Evolutionary conservation across 2,113 vertebrate species (phyloP).

Genomic region (Passer montanus): DNA sequence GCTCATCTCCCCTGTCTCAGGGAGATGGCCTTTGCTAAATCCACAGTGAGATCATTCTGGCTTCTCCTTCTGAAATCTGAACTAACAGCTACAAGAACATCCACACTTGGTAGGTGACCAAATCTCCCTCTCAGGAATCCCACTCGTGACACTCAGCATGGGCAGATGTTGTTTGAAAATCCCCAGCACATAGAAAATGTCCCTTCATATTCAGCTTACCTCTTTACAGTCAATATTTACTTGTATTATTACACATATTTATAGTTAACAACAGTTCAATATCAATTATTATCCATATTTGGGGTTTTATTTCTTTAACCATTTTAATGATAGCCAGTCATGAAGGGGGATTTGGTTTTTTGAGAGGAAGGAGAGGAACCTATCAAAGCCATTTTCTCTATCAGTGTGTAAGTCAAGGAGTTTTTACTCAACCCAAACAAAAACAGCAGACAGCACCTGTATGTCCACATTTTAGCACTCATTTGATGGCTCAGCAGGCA

Average conservation of each 20-base stretch:
- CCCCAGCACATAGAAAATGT: background rate
- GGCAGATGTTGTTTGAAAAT: background rate
- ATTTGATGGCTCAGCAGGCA: background rate
- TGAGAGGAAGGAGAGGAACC: background rate
- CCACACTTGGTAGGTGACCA: background rate
- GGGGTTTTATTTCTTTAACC: background rate
- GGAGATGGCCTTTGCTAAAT: background rate
- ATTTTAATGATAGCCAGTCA: background rate
- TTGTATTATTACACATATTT: background rate
- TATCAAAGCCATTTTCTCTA: background rate
- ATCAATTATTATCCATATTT: background rate
- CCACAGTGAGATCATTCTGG: background rate
- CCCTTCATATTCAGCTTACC: background rate
- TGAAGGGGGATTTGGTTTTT: background rate
- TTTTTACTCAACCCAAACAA: background rate
- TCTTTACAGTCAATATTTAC: background rate
- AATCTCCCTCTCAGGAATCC: background rate
- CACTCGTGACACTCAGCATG: rapidly evolving
- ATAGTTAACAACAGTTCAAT: background rate
- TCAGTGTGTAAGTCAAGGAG: background rate
- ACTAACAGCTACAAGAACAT: background rate
- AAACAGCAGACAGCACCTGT: background rate
- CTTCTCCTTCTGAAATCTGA: background rate
- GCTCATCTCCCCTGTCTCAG: background rate
- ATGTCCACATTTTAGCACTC: background rate